phyloP scores from a whole-genome alignment of 2,888 invertebrate genomes.

The Nomada hirtipes region DNA sequence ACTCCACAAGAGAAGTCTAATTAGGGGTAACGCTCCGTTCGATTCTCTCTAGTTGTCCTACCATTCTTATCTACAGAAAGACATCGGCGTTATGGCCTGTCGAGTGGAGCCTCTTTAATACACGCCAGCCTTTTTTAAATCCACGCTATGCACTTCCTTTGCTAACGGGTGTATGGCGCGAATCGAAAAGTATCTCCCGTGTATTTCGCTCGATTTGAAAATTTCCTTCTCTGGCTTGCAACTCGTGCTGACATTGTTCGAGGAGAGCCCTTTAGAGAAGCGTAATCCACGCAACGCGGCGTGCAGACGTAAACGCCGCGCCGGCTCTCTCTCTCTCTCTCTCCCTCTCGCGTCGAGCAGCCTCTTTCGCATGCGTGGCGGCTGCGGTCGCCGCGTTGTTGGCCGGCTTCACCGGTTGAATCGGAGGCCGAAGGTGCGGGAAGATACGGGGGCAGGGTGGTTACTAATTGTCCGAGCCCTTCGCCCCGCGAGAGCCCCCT shows the following conservation, averaged over 20 bases:
- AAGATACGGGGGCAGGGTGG: constrained; percentile 66
- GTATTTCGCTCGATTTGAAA: background rate
- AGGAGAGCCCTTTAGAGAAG: constrained; percentile 54
- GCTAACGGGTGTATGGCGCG: too few species aligned
- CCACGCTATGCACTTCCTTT: too few species aligned
- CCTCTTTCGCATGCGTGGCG: constrained; percentile 78
- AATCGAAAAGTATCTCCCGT: too few species aligned
- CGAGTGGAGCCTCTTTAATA: too few species aligned
- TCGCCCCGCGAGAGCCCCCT: constrained; percentile 77
- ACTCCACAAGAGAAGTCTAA: constrained; percentile 3
- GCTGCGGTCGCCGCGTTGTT: constrained; percentile 69
- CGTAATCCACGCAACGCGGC: constrained; percentile 62
- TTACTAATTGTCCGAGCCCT: constrained; percentile 83
- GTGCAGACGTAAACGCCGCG: constrained; percentile 65
- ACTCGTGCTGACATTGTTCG: constrained; percentile 59
- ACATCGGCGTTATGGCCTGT: too few species aligned
- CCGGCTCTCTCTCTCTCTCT: constrained; percentile 23
- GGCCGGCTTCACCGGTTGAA: constrained; percentile 55
- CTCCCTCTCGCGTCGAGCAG: constrained; percentile 37
- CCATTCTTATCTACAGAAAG: too few species aligned
- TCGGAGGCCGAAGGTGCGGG: constrained; percentile 59
- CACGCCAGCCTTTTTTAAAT: too few species aligned
- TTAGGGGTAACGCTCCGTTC: background rate
- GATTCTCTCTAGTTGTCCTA: too few species aligned
- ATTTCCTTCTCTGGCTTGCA: constrained; percentile 23